Evolutionary conservation across 2,113 vertebrate genomes (phyloP).

Genomic region (Alectura lathami): DNA sequence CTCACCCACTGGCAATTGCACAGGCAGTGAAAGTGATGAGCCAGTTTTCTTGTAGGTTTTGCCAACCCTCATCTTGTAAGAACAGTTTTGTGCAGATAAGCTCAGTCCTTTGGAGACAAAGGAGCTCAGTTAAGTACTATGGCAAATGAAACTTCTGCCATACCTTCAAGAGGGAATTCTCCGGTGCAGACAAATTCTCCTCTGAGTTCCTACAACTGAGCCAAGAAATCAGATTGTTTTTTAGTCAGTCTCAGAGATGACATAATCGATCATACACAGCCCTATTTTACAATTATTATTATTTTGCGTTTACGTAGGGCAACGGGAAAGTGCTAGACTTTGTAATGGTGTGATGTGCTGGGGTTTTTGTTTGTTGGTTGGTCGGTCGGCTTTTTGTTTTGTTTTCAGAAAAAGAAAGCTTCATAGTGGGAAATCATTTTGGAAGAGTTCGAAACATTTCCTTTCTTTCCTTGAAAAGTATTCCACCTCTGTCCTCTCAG

Average conservation of each 20-base stretch:
- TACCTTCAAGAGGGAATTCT: not conserved
- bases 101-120: not conserved
- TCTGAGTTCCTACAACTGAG: not conserved
- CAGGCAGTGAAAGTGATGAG: fast-evolving
- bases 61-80: not conserved
- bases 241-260: not conserved
- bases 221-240: not conserved
- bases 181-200: not conserved
- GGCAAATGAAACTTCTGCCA: not conserved
- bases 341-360: not conserved
- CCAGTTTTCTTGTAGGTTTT: not conserved
- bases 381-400: not conserved
- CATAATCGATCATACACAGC: fast-evolving
- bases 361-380: not conserved
- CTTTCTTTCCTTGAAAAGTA: not conserved
- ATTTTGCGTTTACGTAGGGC: not conserved
- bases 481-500: not conserved
- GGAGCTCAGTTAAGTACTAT: not conserved
- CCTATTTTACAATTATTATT: not conserved
- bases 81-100: not conserved
- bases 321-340: not conserved
- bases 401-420: not conserved
- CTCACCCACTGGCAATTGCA: not conserved
- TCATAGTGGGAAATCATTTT: not conserved
- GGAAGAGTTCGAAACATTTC: not conserved